These are phyloP conservation scores for Sinocyclocheilus rhinocerous DNA, from an alignment of 2,113 vertebrate species.

Conservation along the genomic window DNA sequence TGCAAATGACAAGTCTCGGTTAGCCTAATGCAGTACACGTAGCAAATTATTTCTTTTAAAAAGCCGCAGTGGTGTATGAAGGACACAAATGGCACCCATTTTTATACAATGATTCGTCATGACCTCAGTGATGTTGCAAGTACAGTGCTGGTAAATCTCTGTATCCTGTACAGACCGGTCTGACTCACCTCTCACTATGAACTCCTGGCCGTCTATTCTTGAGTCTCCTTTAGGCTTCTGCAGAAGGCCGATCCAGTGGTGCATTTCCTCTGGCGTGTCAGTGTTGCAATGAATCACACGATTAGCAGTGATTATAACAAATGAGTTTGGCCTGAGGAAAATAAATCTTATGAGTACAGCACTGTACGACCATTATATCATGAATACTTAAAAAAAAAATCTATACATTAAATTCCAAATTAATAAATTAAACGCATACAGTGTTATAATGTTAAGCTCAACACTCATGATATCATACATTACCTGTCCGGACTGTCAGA, in stretches of 20 bases:
- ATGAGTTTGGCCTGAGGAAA: constrained; percentile 85
- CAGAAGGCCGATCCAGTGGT: constrained; percentile 93
- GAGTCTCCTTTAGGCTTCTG: constrained; percentile 91
- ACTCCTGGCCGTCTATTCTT: constrained; percentile 87
- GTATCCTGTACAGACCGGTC: not conserved
- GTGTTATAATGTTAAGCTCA: not conserved
- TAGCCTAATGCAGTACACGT: no score
- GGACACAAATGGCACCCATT: not conserved
- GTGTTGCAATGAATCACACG: constrained; percentile 93
- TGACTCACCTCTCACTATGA: constrained; percentile 84
- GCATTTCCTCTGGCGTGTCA: constrained; percentile 91
- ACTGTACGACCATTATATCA: not conserved
- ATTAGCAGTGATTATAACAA: constrained; percentile 93
- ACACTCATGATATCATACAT: constrained; percentile 29
- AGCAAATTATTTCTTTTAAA: not conserved
- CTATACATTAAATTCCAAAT: no score
- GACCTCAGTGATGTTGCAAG: not conserved
- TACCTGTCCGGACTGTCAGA: constrained; percentile 93
- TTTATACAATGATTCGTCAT: not conserved
- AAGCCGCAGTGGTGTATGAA: not conserved
- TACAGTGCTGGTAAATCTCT: not conserved
- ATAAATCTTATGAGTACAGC: not conserved
- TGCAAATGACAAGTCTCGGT: no score
- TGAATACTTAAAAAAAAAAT: not conserved
- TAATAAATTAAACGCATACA: no score